These are phyloP conservation scores for Coenonympha arcania DNA, from an alignment of 2,888 invertebrate genomes.

Conservation along the genomic window DNA sequence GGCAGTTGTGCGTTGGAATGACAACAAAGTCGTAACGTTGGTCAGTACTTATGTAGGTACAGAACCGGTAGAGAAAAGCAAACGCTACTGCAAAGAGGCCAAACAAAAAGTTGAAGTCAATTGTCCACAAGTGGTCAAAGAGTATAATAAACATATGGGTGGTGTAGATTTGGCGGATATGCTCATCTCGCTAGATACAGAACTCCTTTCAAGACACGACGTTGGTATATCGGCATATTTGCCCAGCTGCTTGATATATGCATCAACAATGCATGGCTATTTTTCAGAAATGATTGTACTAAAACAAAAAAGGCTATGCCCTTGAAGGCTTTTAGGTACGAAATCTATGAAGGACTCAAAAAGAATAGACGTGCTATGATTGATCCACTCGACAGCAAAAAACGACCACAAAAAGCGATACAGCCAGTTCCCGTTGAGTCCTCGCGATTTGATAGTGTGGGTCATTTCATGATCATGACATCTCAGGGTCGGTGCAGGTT, in stretches of 20 bases:
- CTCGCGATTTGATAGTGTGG: conserved; percentile 21
- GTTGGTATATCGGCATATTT: conserved; percentile 39
- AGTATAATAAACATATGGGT: conserved; percentile 31
- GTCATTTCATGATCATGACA: conserved; percentile 19
- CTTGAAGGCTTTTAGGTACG: conserved; percentile 22
- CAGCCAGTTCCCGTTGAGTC: conserved; percentile 15
- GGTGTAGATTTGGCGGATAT: conserved; percentile 33
- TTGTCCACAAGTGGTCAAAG: conserved; percentile 29
- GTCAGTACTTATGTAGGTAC: conserved; percentile 27
- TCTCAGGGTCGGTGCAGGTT: conserved; percentile 23
- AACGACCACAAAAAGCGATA: conserved; percentile 13
- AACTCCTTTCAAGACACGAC: conserved; percentile 31
- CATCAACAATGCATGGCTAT: conserved; percentile 30
- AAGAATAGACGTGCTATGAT: conserved; percentile 19
- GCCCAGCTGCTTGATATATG: conserved; percentile 30
- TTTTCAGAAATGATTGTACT: conserved; percentile 7
- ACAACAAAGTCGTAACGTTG: conserved; percentile 28
- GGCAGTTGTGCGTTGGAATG: conserved; percentile 26
- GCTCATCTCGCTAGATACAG: conserved; percentile 32
- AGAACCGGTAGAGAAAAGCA: conserved; percentile 23
- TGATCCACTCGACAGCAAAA: not conserved
- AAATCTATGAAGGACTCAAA: conserved; percentile 26
- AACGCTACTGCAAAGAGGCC: conserved; percentile 24
- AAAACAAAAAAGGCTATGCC: conserved; percentile 14
- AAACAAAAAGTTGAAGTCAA: conserved; percentile 19